phyloP scores from a whole-genome alignment of 2,797 vertebrate genomes.

The Aselliscus stoliczkanus region DNA sequence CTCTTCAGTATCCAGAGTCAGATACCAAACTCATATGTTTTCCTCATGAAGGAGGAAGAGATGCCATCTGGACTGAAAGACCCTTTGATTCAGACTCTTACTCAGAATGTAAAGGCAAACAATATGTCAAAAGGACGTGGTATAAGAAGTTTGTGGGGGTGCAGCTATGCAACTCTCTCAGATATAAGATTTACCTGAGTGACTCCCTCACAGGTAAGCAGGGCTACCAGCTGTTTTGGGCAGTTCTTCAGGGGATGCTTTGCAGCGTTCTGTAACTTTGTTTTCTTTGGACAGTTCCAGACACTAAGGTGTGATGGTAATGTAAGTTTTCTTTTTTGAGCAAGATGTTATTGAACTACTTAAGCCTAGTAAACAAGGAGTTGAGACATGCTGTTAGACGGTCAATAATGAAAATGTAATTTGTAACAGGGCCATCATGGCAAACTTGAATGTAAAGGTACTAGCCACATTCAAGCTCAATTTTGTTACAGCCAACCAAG shows the following conservation, averaged over 20 bases:
- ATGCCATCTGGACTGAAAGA: constrained; percentile 97
- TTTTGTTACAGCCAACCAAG: neutral
- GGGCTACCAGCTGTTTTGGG: neutral
- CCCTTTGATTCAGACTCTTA: constrained; percentile 91
- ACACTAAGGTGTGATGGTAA: neutral
- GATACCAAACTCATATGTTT: constrained; percentile 32
- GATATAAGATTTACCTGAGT: constrained; percentile 99
- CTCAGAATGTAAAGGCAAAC: constrained; percentile 95
- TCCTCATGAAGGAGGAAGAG: constrained; percentile 88
- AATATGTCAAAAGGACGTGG: constrained; percentile 97
- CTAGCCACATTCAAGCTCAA: neutral
- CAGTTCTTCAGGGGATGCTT: neutral
- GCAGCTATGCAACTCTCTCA: constrained; percentile 97
- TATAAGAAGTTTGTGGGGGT: constrained; percentile 99
- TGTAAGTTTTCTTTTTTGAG: neutral
- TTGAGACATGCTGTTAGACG: neutral
- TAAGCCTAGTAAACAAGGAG: neutral
- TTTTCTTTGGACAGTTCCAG: neutral
- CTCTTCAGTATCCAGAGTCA: neutral
- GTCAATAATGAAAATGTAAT: constrained; percentile 20
- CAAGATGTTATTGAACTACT: neutral
- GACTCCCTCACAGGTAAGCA: constrained; percentile 94
- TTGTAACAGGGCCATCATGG: neutral
- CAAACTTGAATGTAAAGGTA: neutral
- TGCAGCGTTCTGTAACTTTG: neutral